Percentiles rank a stretch among this genome's conserved stretches.
Evolutionary conservation across 2,113 vertebrate species (phyloP).

Genomic region (Oceanites oceanicus): DNA sequence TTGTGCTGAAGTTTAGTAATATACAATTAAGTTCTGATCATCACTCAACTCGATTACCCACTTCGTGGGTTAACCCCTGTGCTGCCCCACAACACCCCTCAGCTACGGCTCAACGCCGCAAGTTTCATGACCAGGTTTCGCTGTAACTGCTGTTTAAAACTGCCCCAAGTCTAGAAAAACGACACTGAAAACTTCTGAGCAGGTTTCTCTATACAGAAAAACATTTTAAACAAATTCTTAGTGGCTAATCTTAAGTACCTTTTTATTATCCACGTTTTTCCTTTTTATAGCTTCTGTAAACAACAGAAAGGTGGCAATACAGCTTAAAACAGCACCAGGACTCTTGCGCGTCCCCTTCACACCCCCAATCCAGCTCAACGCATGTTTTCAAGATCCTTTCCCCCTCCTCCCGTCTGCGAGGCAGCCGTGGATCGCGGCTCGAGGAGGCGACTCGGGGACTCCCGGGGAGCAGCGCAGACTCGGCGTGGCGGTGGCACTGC

Average conservation of each 20-base stretch:
- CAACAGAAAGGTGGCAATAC: neutral
- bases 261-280: neutral
- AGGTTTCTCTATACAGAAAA: neutral
- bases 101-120: accelerated
- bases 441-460: neutral
- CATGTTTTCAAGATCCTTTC: neutral
- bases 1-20: neutral
- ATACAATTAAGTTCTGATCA: neutral
- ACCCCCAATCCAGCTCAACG: neutral
- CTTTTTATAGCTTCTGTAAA: neutral
- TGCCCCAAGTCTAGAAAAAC: neutral
- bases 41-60: no score
- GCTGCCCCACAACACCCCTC: neutral
- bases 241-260: neutral
- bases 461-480: neutral
- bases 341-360: neutral
- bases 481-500: neutral
- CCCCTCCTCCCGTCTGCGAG: neutral
- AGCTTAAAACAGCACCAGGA: neutral
- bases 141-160: neutral
- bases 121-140: neutral
- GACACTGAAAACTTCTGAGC: neutral
- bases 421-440: accelerated
- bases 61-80: neutral
- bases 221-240: neutral